Evolutionary conservation across 2,888 invertebrate species (phyloP), one percentile per base, ranked within the genome.

Genomic region (Patella depressa): DNA sequence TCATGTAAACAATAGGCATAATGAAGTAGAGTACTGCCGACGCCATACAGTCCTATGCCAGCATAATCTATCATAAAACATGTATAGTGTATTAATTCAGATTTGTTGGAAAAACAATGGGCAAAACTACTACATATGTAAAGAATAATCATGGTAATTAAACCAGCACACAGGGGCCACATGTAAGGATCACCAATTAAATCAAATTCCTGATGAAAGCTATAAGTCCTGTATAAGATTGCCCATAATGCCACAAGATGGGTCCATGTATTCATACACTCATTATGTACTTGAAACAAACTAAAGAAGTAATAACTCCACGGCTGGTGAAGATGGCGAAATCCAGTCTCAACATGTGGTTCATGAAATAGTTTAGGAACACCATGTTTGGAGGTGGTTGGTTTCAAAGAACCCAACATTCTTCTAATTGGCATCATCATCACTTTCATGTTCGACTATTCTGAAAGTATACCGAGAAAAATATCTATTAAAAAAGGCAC

Each of bases 1-100:
- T 86, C 83, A 72, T 90, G 87, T 74, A 86, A 84, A 75, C 90
- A 89, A 80, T 91, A 91, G 73, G 85, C 84, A 72, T 89, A 87
- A 80, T 91, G 91, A n/a, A 90, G 83, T 55, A 90, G 86, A 29
- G 87, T 87, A 79, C 90, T 89, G n/a, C 91, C 90, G 14, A 90
- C 82, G n/a, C 90, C 90, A 82, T 90, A 91, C 75, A 91, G 79
- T n/a, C 91, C 91, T 65, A 91, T 90, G 45, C 90, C 91, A 53
- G 90, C 88, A 82, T 91, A 91, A 80, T 91, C 91, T 45, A 90
- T 80, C 88, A 91, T 90, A 82, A 91, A 91, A 53, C 90, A 88
- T 7, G 89, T 88, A 82, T 91, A 90, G 78, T 91, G 91, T n/a
- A 86, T 83, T 53, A 89, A 80, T 75, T 90, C 90, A 0, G 90